These are phyloP conservation scores for Lepidothrix coronata DNA, from an alignment of 2,113 vertebrate species.

Conservation along the genomic window DNA sequence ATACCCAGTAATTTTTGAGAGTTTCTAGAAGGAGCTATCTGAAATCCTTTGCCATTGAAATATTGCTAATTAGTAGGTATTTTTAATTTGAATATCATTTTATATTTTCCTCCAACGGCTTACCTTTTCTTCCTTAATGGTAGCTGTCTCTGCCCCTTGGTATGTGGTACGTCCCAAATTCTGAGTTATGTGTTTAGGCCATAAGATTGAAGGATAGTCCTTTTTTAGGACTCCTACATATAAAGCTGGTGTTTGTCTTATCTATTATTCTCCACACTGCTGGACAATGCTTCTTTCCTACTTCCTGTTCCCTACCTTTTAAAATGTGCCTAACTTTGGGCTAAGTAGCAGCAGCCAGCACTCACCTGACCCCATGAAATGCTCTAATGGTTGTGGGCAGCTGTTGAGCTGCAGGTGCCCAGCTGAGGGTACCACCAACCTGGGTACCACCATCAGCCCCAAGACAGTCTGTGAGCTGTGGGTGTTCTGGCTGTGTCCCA, in stretches of 20 bases:
- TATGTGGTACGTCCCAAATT: neutral
- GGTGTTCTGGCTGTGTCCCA: neutral
- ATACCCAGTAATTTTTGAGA: neutral
- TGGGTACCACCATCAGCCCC: too few species aligned
- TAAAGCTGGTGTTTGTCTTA: neutral
- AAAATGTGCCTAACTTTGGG: neutral
- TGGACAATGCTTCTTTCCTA: neutral
- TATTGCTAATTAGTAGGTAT: neutral
- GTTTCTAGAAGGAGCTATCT: neutral
- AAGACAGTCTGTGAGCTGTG: accelerated
- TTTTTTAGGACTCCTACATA: neutral
- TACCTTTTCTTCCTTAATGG: neutral
- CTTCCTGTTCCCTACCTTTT: neutral
- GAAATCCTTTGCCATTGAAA: neutral
- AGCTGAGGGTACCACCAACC: neutral
- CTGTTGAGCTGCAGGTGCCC: neutral
- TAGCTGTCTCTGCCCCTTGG: neutral
- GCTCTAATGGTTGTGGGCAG: too few species aligned
- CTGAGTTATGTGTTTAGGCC: neutral
- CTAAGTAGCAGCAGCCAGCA: neutral
- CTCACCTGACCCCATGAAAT: accelerated
- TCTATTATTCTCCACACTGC: neutral
- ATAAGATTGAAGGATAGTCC: neutral
- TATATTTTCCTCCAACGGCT: neutral
- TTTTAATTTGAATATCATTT: neutral